phyloP scores from a whole-genome alignment of 2,888 invertebrate species.

The Trypoxylon attenuatum region DNA sequence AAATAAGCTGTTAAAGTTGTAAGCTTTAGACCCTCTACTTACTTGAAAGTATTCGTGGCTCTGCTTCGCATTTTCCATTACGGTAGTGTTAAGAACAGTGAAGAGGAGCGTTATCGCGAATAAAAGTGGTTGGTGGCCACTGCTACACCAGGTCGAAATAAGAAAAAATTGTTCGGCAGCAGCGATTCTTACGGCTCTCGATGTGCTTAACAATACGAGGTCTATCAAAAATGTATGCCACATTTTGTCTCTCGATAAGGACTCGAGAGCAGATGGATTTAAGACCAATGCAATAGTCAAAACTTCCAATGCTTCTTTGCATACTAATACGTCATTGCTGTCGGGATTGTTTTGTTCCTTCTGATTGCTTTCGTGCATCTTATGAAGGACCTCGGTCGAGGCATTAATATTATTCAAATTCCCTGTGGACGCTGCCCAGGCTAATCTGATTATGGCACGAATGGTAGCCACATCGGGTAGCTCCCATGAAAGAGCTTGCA shows the following conservation, averaged over 20 bases:
- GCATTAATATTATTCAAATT: constrained; percentile 79
- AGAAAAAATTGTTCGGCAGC: constrained; percentile 90
- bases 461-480: constrained; percentile 85
- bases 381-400: constrained; percentile 80
- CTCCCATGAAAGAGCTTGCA: constrained; percentile 80
- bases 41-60: constrained; percentile 86
- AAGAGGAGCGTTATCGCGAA: constrained; percentile 82
- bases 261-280: constrained; percentile 90
- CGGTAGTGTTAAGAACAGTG: constrained; percentile 80
- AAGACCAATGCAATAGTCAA: constrained; percentile 92
- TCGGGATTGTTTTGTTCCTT: constrained; percentile 77
- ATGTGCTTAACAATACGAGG: constrained; percentile 88
- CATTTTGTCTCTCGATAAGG: constrained; percentile 86
- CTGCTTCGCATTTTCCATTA: constrained; percentile 82
- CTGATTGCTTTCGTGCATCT: constrained; percentile 79
- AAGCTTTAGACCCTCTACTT: constrained; percentile 11
- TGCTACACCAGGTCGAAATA: constrained; percentile 88
- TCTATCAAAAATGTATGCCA: constrained; percentile 94
- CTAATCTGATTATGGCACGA: constrained; percentile 84
- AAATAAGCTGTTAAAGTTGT: neutral
- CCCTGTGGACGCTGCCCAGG: constrained; percentile 87
- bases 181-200: constrained; percentile 83
- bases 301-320: constrained; percentile 94
- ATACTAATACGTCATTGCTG: constrained; percentile 83
- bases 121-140: constrained; percentile 78